These are phyloP conservation scores for Mycetomoellerius zeteki DNA, from an alignment of 1,140 invertebrate genomes.

Conservation along the genomic window DNA sequence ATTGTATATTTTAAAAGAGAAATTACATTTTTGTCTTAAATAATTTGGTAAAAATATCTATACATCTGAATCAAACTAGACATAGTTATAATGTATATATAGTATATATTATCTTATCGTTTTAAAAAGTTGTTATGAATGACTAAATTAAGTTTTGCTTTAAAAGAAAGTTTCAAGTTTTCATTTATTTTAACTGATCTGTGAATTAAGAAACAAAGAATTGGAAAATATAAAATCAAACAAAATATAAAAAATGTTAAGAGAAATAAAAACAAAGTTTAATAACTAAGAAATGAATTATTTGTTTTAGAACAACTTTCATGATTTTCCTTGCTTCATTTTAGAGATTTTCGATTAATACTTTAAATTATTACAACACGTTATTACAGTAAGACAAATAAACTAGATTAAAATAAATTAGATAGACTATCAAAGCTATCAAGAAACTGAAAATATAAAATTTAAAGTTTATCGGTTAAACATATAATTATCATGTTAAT, in stretches of 20 bases:
- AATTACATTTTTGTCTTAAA: neutral
- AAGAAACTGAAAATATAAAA: neutral
- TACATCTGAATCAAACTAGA: neutral
- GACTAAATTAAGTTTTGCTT: neutral
- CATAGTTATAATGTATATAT: neutral
- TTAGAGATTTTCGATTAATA: neutral
- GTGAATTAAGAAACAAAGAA: neutral
- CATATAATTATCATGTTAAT: neutral
- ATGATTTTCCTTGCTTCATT: neutral
- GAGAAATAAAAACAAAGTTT: neutral
- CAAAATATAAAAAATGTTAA: neutral
- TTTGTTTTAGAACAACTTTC: neutral
- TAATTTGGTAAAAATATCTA: neutral
- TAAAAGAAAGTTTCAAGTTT: neutral
- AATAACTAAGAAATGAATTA: neutral
- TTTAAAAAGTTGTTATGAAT: neutral
- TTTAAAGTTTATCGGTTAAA: neutral
- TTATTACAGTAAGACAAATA: neutral
- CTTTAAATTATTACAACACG: neutral
- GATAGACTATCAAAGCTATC: neutral
- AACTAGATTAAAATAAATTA: constrained; percentile 8
- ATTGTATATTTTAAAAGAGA: neutral
- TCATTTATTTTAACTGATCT: neutral
- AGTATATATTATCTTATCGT: neutral
- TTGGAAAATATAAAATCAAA: neutral